Evolutionary conservation across 1,140 invertebrate genomes (phyloP), one percentile per base, ranked within the genome.

Genomic region (Drosophila subpulchrella): DNA sequence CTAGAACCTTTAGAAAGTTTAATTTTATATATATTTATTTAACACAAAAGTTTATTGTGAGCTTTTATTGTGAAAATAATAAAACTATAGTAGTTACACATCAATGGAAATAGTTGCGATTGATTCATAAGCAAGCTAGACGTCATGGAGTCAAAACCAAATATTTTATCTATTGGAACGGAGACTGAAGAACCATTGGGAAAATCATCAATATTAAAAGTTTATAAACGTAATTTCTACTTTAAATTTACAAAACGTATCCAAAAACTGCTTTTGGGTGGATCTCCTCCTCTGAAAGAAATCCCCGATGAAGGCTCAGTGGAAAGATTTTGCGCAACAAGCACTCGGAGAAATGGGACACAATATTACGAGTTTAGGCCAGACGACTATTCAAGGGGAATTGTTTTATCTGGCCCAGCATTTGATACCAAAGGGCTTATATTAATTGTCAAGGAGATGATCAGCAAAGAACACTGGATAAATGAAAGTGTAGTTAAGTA

Each of bases 301-400:
- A 17, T 0, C 1, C 48, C 48, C n/a, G 48, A 51, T 34, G 8
- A 4, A 27, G 48, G 34, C 34, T 15, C 15, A 13, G 48, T 51
- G 8, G 30, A 32, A 12, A 51, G 48, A 34, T 51, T 51, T 51
- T 34, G 48, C 15, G 48, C 30, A 0, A 51, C 27, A 10, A 51
- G 48, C 30, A 51, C 48, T 34, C 27, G 27, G 3, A 51, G n/a
- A 34, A 51, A 34, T 4, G 30, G 30, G 1, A 15, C n/a, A 12
- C 48, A 51, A 10, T 34, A 51, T 17, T 51, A 51, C 30, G 48
- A 51, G 48, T 51, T 51, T 10, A 12, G 48, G n/a, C 48, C 48
- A 34, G 48, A 51, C 15, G 48, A 51, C 34, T 51, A 34, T 6
- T 34, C 48, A 34, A 51, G 34, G 30, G 48, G 48, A 17, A 51